Evolutionary conservation across 2,888 invertebrate genomes (phyloP).

Genomic region (Acrobasis consociella): DNA sequence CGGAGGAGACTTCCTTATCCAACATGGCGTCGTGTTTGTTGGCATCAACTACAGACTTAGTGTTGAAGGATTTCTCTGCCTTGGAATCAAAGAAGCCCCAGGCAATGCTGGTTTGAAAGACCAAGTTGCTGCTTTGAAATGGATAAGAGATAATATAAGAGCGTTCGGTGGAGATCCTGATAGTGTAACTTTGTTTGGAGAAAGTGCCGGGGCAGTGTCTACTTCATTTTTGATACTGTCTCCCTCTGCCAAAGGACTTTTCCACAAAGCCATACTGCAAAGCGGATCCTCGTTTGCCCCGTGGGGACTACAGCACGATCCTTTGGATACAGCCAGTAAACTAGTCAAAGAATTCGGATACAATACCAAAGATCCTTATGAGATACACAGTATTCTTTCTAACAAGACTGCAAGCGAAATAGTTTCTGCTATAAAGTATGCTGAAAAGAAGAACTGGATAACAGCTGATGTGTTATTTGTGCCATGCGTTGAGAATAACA

Average conservation of each 20-base stretch:
- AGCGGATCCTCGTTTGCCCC: conserved; percentile 48
- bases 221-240: conserved; percentile 66
- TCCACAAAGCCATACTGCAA: conserved; percentile 69
- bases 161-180: conserved; percentile 70
- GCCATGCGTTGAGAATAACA: conserved; percentile 66
- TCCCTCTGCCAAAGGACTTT: conserved; percentile 62
- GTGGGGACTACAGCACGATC: conserved; percentile 39
- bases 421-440: conserved; percentile 53
- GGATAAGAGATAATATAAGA: conserved; percentile 67
- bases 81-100: conserved; percentile 84
- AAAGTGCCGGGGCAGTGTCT: conserved; percentile 73
- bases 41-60: conserved; percentile 57
- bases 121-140: conserved; percentile 68
- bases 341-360: conserved; percentile 58
- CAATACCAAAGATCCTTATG: conserved; percentile 58
- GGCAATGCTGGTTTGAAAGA: conserved; percentile 86
- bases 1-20: conserved; percentile 83
- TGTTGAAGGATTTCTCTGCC: conserved; percentile 84
- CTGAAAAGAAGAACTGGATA: conserved; percentile 61
- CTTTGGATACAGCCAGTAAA: conserved; percentile 35
- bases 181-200: conserved; percentile 71
- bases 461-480: conserved; percentile 63
- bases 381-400: conserved; percentile 61
- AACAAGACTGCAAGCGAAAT: conserved; percentile 58
- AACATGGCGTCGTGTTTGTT: conserved; percentile 44